Base-by-base conservation (phyloP, 2,888 invertebrate genomes). In the Pheosia gnoma region DNA sequence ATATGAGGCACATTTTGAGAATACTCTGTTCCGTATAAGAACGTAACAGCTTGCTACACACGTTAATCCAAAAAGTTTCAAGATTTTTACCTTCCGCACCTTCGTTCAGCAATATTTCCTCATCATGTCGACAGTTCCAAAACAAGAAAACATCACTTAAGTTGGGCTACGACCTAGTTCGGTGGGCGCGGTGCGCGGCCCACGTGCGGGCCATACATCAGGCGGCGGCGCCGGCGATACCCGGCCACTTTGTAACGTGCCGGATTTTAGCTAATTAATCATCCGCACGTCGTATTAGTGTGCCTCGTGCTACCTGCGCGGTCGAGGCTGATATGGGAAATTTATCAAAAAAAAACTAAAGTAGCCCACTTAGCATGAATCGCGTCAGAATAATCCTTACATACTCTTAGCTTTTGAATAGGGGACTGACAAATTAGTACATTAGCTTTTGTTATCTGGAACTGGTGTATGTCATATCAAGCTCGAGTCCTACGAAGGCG, bases 271-370 rank as follows among this genome's bases (percentile, higher is more conserved):
- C 62, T 67, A 75, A 77, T 78, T 71, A 74, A 73, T 78, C 78
- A 76, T 70, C 75, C 73, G 61, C 58, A 67, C 66, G 75, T 75
- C 77, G 77, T 75, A 76, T 76, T 76, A 75, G 65, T 68, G 65
- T 71, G 55, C 7, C 51, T 13, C 38, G 10, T n/a, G 37, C 38
- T 53, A 53, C 53, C 37, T 53, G 55, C 39, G 6, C 38, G 5
- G 5, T 4, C 36, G 11, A 53, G 39, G 38, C 7, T 55, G n/a
- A 55, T 55, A 53, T 6, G 38, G 55, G 39, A 25, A 7, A 51
- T 55, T 39, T 38, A 55, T 13, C 0, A 39, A 10, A 47, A 47
- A 47, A 47, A 47, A 9, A 11, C 0, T 2, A 4, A 4, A n/a
- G 6, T 8, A 41, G 41, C 8, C 41, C 8, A 7, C 41, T 7